Conservation (phyloP, 2,888 invertebrate species). For the Pemphredon lugubris region DNA sequence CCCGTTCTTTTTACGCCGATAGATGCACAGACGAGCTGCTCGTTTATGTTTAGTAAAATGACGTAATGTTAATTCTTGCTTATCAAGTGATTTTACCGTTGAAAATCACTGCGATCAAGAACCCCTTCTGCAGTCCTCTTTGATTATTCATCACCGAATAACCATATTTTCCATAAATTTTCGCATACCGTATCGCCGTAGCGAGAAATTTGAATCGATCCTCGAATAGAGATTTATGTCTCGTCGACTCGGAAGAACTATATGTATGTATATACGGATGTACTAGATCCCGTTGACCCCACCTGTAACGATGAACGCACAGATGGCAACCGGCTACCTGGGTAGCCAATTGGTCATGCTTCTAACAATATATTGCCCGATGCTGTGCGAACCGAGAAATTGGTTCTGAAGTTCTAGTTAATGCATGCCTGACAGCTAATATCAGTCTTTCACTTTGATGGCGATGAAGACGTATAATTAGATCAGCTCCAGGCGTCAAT, state of each 20-base stretch:
- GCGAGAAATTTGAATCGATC: conserved; percentile 15
- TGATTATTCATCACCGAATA: no score
- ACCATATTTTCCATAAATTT: not conserved
- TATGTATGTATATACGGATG: conserved; percentile 29
- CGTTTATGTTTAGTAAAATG: no score
- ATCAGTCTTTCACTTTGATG: conserved; percentile 3
- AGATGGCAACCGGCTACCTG: conserved; percentile 19
- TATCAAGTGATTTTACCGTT: no score
- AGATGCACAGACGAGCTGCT: no score
- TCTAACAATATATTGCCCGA: not conserved
- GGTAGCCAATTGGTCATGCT: not conserved
- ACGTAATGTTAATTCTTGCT: no score
- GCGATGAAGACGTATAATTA: conserved; percentile 14
- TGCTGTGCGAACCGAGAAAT: not conserved
- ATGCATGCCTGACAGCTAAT: conserved; percentile 7
- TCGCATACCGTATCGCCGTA: conserved; percentile 5
- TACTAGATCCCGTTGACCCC: conserved; percentile 16
- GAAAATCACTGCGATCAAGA: no score
- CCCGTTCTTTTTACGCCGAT: no score
- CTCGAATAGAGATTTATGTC: conserved; percentile 31
- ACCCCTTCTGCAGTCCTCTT: no score
- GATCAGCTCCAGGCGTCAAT: not conserved
- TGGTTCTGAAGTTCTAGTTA: not conserved
- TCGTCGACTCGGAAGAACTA: conserved; percentile 9
- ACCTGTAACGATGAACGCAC: conserved; percentile 13